Evolutionary conservation across 1,140 invertebrate species (phyloP), one percentile per base, ranked within the genome.

Genomic region (Drosophila prosaltans): DNA sequence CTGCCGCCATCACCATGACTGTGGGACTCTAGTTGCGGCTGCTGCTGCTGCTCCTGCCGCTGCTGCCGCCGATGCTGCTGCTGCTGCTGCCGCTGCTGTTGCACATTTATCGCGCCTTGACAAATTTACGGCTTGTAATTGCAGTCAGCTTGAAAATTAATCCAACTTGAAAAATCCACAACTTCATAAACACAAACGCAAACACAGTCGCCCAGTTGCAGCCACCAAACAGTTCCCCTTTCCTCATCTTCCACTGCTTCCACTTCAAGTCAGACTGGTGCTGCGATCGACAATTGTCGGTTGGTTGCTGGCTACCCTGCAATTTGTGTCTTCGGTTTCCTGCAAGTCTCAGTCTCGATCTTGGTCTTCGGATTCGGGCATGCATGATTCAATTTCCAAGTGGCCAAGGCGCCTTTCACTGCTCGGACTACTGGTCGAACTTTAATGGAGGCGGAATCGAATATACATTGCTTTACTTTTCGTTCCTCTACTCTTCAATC

Each of bases 51-150:
- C 28, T 30, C 2, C 28, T 30, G 28, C 4, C 4, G 28, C 28
- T 4, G 28, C 28, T 4, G 28, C 4, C 4, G 28, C 28, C 4
- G 28, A 3, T 30, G 28, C 28, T 30, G 28, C 6, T 36, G 32
- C 32, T 36, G 10, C 48, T 59, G n/a, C 4, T 4, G 21, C 65
- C 10, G 8, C 62, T n/a, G 24, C 48, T 30, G 10, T 24, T 61
- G 61, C 83, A 86, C 81, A 88, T 89, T 89, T 89, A 89, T 89
- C 80, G 84, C 81, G 78, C 84, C 84, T 89, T 89, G 84, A 89
- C 84, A 89, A 89, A 89, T 89, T 89, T 89, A 89, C 84, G 84
- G 84, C 84, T 84, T 89, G 84, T 89, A 89, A 89, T 89, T 89
- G 84, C 85, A 89, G 84, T 78, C 84, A 78, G 80, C 63, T 65